Conservation (phyloP, 2,113 vertebrate genomes). For the Pholis gunnellus region DNA sequence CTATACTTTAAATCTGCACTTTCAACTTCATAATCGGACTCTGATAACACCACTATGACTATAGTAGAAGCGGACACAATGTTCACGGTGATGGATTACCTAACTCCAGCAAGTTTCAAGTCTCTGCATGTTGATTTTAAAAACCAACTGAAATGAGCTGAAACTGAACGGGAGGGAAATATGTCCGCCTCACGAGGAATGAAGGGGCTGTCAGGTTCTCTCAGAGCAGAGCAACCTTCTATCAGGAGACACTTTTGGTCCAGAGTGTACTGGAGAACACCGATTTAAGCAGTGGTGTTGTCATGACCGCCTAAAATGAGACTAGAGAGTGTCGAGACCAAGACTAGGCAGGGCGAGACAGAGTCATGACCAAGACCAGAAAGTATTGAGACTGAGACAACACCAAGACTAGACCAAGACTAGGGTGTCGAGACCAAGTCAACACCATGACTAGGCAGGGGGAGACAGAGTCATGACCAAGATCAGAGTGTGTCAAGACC, state of each 20-base stretch:
- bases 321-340: neutral
- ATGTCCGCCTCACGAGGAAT: neutral
- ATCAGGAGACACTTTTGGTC: no score
- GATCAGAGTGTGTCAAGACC: no score
- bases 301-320: no score
- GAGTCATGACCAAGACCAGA: no score
- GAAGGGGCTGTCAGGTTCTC: neutral
- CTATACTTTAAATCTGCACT: neutral
- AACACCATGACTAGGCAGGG: neutral
- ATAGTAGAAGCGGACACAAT: constrained; percentile 15
- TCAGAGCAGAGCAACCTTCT: neutral
- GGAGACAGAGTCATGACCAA: no score
- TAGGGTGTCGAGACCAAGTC: neutral
- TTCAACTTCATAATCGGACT: neutral
- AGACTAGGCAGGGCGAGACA: no score
- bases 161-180: constrained; percentile 16
- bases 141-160: constrained; percentile 38
- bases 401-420: neutral
- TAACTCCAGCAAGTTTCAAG: constrained; percentile 35
- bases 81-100: neutral
- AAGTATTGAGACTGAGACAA: no score
- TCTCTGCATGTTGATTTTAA: constrained; percentile 47
- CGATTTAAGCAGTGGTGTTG: no score
- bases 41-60: constrained; percentile 5
- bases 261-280: no score